Evolutionary conservation across 2,113 vertebrate species (phyloP), one percentile per base, ranked within the genome.

Genomic region (Urocitellus parryii): DNA sequence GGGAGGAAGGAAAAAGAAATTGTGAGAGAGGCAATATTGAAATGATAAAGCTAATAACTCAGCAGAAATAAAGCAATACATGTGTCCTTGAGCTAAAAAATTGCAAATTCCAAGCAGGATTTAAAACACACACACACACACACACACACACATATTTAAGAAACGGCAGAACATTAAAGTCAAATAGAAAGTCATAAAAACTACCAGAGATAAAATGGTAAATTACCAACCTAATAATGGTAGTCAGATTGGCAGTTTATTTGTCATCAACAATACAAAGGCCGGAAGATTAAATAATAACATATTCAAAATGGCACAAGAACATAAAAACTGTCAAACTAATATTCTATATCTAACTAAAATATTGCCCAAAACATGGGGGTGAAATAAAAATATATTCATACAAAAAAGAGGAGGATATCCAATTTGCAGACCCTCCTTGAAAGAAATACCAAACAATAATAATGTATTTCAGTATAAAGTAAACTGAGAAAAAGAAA

Each of bases 31-130:
- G n/a, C 11, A 94, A 85, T 65, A 88, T 0, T 86, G 27, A 95
- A 97, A 88, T 65, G 51, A 78, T n/a, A 89, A 91, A 82, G 5
- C 17, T 94, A 24, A 84, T 27, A 77, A 79, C 74, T 88, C 67
- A 84, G 68, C 24, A 88, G 72, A 85, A 91, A 87, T 88, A 72
- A 91, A 96, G 72, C 5, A 90, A 76, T 76, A 68, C 12, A 24
- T 39, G 5, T 78, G 34, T 45, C 91, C 18, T 96, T 95, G 67
- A 88, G 73, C 76, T 87, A 45, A 82, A 80, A 92, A 61, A 85
- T 65, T 81, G 45, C 9, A 94, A 80, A 27, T 76, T 24, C 27
- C 37, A 90, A 87, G 76, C 25, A 95, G 39, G 48, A 73, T 85
- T 91, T 72, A 85, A 68, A 85, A 88, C 39, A 85, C 48, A 91